Conservation (phyloP, 2,888 invertebrate genomes). For the Hecatera dysodea region DNA sequence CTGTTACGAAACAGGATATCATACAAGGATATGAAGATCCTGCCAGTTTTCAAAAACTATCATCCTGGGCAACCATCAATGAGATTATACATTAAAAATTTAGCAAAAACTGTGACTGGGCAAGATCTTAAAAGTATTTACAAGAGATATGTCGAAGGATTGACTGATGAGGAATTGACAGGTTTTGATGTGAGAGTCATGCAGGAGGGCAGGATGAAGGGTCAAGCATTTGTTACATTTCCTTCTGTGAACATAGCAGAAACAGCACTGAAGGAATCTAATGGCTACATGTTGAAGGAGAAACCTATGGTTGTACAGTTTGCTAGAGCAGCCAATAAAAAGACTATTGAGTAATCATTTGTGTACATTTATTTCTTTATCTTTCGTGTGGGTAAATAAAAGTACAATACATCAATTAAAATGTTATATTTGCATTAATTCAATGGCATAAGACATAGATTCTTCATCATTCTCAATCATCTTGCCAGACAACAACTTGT, state of each 20-base stretch:
- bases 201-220: constrained; percentile 99
- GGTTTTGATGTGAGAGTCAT: constrained; percentile 94
- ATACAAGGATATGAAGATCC: constrained; percentile 92
- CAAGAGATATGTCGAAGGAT: constrained; percentile 91
- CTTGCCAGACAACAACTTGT: constrained; percentile 78
- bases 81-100: constrained; percentile 98
- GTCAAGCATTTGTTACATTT: constrained; percentile 97
- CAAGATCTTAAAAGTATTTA: constrained; percentile 95
- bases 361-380: constrained; percentile 8
- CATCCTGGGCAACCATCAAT: constrained; percentile 95
- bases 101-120: constrained; percentile 94
- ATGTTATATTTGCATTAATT: constrained; percentile 84
- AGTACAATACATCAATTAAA: constrained; percentile 16
- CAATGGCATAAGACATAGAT: constrained; percentile 81
- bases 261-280: constrained; percentile 95
- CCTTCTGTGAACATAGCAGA: constrained; percentile 93
- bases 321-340: constrained; percentile 90
- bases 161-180: constrained; percentile 83
- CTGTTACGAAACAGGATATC: constrained; percentile 93
- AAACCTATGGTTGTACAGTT: constrained; percentile 98
- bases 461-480: constrained; percentile 72
- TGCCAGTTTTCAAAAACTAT: constrained; percentile 97
- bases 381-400: constrained; percentile 24
- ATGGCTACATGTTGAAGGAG: constrained; percentile 96
- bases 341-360: constrained; percentile 73